phyloP scores from a whole-genome alignment of 2,797 vertebrate genomes.

The Crocidura indochinensis region DNA sequence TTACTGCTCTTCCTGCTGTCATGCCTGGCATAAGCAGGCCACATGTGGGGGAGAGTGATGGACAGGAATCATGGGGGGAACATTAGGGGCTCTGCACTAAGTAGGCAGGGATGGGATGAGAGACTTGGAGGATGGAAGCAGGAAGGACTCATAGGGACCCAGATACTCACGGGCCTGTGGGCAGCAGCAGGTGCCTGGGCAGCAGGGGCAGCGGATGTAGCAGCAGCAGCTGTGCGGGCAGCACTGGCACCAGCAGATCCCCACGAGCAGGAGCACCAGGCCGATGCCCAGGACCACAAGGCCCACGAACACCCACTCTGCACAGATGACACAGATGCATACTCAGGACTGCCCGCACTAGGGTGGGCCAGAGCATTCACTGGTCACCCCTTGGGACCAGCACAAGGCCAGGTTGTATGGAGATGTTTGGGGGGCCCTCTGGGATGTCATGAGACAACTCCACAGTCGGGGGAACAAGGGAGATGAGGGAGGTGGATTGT shows the following conservation, averaged over 20 bases:
- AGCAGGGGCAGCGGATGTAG: constrained; percentile 98
- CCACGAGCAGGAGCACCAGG: constrained; percentile 95
- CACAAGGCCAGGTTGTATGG: background rate
- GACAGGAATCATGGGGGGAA: constrained; percentile 11
- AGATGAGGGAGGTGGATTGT: background rate
- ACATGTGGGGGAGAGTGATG: background rate
- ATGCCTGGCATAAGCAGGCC: background rate
- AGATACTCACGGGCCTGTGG: constrained; percentile 95
- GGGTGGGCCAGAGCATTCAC: rapidly evolving
- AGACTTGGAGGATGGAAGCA: too few species aligned
- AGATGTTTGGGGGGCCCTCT: background rate
- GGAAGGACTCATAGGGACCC: too few species aligned
- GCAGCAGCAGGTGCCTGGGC: constrained; percentile 98
- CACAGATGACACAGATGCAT: constrained; percentile 80
- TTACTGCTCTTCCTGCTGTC: too few species aligned
- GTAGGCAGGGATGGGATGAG: background rate
- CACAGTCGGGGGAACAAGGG: background rate
- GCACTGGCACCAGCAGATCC: constrained; percentile 99
- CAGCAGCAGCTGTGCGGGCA: constrained; percentile 98
- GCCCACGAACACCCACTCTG: constrained; percentile 98
- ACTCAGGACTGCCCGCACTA: background rate
- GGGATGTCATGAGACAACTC: background rate
- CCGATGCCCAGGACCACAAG: constrained; percentile 94
- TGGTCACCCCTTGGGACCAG: too few species aligned
- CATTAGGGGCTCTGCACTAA: background rate